Evolutionary conservation across 2,797 vertebrate genomes (phyloP), one percentile per base, ranked within the genome.

Genomic region (Halcyon badia): DNA sequence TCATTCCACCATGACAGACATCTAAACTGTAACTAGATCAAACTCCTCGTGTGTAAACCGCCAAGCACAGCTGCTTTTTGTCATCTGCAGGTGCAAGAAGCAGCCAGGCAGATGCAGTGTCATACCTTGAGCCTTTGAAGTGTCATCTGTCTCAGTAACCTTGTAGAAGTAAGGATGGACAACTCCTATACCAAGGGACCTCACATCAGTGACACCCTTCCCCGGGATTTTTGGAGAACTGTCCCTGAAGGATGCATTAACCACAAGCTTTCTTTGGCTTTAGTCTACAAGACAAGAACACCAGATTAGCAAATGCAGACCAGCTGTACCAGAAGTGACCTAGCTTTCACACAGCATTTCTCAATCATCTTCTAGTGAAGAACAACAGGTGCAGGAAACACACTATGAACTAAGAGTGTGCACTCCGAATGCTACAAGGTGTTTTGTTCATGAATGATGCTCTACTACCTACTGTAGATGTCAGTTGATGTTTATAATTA

Each of bases 401-500:
- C 25, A 21, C 37, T 39, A 39, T 7, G 1, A 0, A 78, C 9
- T 2, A 65, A 8, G 44, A 4, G 25, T 4, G 4, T 31, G 22
- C 78, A 51, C 44, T 76, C 3, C 31, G 24, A 61, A 3, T 19
- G 6, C 9, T 35, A 15, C 8, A 6, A 39, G 1, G 10, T n/a
- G 8, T 16, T 77, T 72, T 51, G 14, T 57, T 71, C 2, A 6
- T 18, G 6, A 78, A 14, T 5, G 4, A 33, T 31, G 15, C 13
- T 56, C 39, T 56, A 2, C 51, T 48, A 42, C 54, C 69, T 52
- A 44, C 41, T 26, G 6, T 5, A 61, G 5, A 30, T 18, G 1
- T 10, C 35, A 30, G 22, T 14, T 39, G 5, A 31, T 37, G 19
- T 75, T 61, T 35, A 48, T 2, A 20, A 39, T 42, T 42, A 42